phyloP scores from a whole-genome alignment of 1,140 invertebrate species.

The Drosophila nebulosa region DNA sequence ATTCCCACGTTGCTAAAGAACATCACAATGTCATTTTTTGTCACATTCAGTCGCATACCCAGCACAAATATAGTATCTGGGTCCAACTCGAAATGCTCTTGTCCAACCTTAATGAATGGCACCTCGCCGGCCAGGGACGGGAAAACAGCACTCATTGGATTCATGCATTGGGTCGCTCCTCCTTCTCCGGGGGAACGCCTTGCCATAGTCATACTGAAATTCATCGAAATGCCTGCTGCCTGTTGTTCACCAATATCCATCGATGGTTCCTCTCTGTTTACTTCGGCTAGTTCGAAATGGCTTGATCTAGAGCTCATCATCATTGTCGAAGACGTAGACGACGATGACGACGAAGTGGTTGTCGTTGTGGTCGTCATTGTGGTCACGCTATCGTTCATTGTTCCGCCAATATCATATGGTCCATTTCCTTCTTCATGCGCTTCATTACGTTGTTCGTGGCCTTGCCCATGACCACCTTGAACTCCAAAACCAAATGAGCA shows the following conservation, averaged over 20 bases:
- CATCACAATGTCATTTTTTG: slow-evolving; percentile 56
- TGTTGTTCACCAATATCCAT: not conserved
- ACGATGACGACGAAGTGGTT: not conserved
- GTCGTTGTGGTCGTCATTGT: not conserved
- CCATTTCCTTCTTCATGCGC: not conserved
- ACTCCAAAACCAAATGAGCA: not conserved
- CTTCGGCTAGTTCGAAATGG: not conserved
- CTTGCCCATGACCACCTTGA: not conserved
- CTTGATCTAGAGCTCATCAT: not conserved
- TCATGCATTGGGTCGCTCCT: not conserved
- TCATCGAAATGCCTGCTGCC: not conserved
- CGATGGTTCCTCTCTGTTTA: not conserved
- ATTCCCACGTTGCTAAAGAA: slow-evolving; percentile 51
- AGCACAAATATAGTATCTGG: slow-evolving; percentile 56
- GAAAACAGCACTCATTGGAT: not conserved
- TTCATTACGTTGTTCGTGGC: too few relatives aligned
- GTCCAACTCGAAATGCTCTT: slow-evolving; percentile 45
- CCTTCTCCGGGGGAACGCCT: not conserved
- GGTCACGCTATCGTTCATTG: not conserved
- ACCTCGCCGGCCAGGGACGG: not conserved
- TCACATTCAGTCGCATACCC: slow-evolving; percentile 55
- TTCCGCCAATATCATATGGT: not conserved
- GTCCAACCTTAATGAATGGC: slow-evolving; percentile 27
- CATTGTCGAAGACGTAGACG: too few relatives aligned
- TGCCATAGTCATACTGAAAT: not conserved